These are phyloP conservation scores for Drosophila prolongata DNA, from an alignment of 2,888 invertebrate species.

Conservation along the genomic window DNA sequence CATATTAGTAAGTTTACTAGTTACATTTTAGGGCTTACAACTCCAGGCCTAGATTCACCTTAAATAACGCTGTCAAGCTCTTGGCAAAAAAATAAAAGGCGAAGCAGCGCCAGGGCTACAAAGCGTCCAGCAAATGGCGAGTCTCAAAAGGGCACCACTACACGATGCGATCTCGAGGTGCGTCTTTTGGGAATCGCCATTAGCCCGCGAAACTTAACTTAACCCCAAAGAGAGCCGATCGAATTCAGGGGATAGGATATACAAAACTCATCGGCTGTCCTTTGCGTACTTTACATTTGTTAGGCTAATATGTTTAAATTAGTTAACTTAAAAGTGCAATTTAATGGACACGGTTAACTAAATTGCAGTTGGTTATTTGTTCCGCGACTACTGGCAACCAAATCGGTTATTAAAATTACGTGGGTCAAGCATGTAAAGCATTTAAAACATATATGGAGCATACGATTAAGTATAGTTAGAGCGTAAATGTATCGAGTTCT, in stretches of 20 bases:
- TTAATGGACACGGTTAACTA: constrained; percentile 49
- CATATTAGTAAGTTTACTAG: constrained; percentile 72
- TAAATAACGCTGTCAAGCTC: constrained; percentile 44
- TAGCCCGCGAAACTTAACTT: constrained; percentile 55
- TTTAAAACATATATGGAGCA: constrained; percentile 39
- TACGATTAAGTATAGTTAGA: constrained; percentile 42
- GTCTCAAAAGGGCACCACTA: constrained; percentile 36
- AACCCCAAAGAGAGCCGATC: constrained; percentile 41
- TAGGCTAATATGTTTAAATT: constrained; percentile 58
- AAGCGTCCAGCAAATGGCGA: constrained; percentile 47
- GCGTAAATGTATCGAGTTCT: constrained; percentile 51
- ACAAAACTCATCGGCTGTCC: constrained; percentile 50
- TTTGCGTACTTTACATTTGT: constrained; percentile 59
- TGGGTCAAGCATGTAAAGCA: constrained; percentile 41
- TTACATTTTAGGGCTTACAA: constrained; percentile 61
- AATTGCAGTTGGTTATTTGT: constrained; percentile 65
- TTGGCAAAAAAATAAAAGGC: constrained; percentile 60
- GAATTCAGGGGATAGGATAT: constrained; percentile 30
- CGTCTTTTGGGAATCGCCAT: constrained; percentile 48
- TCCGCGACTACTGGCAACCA: constrained; percentile 75
- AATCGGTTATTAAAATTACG: constrained; percentile 63
- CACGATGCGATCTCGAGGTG: not conserved
- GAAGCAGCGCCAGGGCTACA: too few species aligned
- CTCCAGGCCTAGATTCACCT: constrained; percentile 52
- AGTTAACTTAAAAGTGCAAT: constrained; percentile 60